A percentile compares a stretch with the other conserved stretches of the same genome.
These are phyloP conservation scores for Plusia festucae DNA, from an alignment of 2,888 invertebrate species.

Conservation along the genomic window DNA sequence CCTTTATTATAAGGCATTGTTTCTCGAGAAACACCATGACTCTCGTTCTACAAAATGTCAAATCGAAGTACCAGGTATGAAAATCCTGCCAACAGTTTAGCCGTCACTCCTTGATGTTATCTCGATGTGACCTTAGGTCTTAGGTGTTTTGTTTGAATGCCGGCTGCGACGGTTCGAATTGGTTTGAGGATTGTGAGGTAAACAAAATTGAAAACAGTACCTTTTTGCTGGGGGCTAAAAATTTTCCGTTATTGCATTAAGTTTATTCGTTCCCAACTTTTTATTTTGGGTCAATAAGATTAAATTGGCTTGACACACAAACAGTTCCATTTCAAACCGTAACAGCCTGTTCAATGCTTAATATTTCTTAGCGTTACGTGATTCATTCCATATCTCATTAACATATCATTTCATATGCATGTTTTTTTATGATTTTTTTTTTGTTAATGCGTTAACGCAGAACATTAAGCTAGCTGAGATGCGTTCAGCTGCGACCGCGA, in stretches of 20 bases:
- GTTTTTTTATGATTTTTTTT: slow-evolving; percentile 54
- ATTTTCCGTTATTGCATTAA: slow-evolving; percentile 32
- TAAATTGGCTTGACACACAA: slow-evolving; percentile 44
- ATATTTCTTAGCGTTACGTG: slow-evolving; percentile 14
- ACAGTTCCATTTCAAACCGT: slow-evolving; percentile 47
- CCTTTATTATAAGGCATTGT: too few species aligned
- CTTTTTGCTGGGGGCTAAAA: slow-evolving; percentile 30
- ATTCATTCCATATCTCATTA: slow-evolving; percentile 19
- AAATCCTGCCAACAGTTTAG: not conserved
- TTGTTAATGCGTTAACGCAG: slow-evolving; percentile 65
- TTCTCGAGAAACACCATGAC: too few species aligned
- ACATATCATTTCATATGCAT: slow-evolving; percentile 48
- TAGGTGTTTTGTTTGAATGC: slow-evolving; percentile 52
- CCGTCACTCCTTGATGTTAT: slow-evolving; percentile 11
- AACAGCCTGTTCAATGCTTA: slow-evolving; percentile 41
- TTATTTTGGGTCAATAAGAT: slow-evolving; percentile 5
- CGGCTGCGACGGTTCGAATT: slow-evolving; percentile 51
- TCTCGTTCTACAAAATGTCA: not conserved
- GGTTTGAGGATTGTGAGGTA: slow-evolving; percentile 48
- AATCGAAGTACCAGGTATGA: not conserved
- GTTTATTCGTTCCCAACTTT: not conserved
- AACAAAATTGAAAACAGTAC: slow-evolving; percentile 24
- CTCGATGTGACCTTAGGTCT: slow-evolving; percentile 45
- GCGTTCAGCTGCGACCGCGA: slow-evolving; percentile 90
- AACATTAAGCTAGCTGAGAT: slow-evolving; percentile 92